Evolutionary conservation across 1,140 invertebrate genomes (phyloP), one percentile per base, ranked within the genome.

Genomic region (Gryon sp.): DNA sequence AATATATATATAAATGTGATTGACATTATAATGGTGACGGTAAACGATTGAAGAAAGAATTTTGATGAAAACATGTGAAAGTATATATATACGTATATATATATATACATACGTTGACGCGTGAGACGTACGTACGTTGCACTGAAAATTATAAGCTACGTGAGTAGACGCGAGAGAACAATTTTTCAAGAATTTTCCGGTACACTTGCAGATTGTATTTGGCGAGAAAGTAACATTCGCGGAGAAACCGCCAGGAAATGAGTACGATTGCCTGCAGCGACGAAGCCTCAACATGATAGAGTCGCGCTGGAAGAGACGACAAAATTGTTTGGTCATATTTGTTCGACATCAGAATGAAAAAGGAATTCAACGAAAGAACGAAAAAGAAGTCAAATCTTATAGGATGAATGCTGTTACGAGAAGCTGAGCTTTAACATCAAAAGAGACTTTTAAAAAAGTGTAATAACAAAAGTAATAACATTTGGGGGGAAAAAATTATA

Each of bases 171-270:
- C 30, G 38, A 48, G 16, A 68, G 38, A 70, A 60, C 36, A 38
- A 60, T 70, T 70, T 70, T 70, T 70, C 66, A 50, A 16, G 53
- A 60, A 59, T 73, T 73, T 65, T 73, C 59, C 69, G 48, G 57
- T 55, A 62, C 59, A 59, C 45, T 65, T 59, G 11, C 59, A 73
- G 57, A 65, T 73, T 65, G 46, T 43, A 52, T 73, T 65, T 57
- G 52, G 52, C 59, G 69, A 73, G 69, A 73, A 73, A 73, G 69
- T 65, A 65, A 57, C 52, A 36, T 60, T 55, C 41, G 59, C 14
- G 34, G 69, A 57, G 52, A 65, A 73, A 73, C 59, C 16, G 43
- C 20, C 59, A 63, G 59, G 68, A 73, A 63, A 73, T 57, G 68
- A 73, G 24, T 46, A 34, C 55, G 48, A 46, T 38, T 46, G 57